Base-by-base conservation (phyloP, 2,888 invertebrate genomes). In the Melolontha melolontha region DNA sequence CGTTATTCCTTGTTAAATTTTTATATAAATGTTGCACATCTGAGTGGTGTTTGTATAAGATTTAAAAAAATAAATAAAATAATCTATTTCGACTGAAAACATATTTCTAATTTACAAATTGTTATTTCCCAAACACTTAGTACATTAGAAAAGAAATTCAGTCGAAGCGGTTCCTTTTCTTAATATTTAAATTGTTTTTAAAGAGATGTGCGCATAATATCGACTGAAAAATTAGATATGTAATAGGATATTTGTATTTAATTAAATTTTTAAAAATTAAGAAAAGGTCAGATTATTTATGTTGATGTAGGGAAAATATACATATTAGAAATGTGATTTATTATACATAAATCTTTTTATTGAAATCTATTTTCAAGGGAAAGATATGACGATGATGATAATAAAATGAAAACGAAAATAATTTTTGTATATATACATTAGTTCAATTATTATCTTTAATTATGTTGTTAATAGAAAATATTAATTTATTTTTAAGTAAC, bases 21-120 rank as follows among this genome's bases (percentile, higher is more conserved):
- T 81, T 81, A 80, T 81, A 81, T 81, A 79, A 81, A 80, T 81
- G 79, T 82, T 80, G 72, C 71, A 73, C 74, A 71, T 75, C 75
- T 79, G 79, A 80, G 75, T 72, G 79, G 79, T 80, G 80, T 79
- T 79, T 75, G 74, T 72, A 66, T 66, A 69, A 70, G 44, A 47
- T 17, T 22, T 47, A 47, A 17, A 59, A 34, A 34, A 59, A 59
- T 59, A 44, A 55, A 50, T 17, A 41, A 51, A 62, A 41, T 16
- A 44, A 40, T 42, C 49, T 27, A 54, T 29, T 22, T 34, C 34
- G 34, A 10, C 34, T 34, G 34, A 42, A 42, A 8, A 8, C 34
- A 55, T 52, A 39, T 69, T 73, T 72, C 66, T 66, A 72, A 71
- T 71, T 71, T 73, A 73, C 77, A 64, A 72, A 75, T 78, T 78